Percentiles rank a stretch among this genome's conserved stretches.
phyloP scores from a whole-genome alignment of 2,797 vertebrate genomes.

The Danio jaintianensis region DNA sequence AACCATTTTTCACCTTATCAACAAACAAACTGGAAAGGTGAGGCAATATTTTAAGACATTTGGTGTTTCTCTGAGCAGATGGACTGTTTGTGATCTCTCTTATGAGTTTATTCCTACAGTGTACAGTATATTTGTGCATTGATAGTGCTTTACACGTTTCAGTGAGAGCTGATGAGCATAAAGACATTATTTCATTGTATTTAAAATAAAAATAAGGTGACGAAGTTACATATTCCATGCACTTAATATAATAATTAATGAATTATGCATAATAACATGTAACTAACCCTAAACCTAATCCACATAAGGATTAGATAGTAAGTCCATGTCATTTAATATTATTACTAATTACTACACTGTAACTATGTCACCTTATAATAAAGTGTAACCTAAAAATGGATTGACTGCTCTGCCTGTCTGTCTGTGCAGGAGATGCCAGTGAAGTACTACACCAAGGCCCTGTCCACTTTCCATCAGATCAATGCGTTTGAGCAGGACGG shows the following conservation, averaged over 20 bases:
- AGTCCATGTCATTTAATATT: too few relatives aligned
- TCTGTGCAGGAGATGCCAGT: slow-evolving; percentile 79
- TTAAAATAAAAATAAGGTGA: too few relatives aligned
- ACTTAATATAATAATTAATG: too few relatives aligned
- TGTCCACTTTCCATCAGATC: slow-evolving; percentile 91
- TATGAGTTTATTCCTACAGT: neutral
- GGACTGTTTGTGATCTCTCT: neutral
- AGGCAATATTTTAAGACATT: neutral
- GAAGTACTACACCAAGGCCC: slow-evolving; percentile 81
- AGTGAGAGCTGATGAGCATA: neutral
- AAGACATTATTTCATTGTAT: neutral
- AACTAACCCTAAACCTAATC: too few relatives aligned
- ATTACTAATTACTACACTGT: too few relatives aligned
- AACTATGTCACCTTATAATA: too few relatives aligned
- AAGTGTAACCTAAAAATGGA: too few relatives aligned
- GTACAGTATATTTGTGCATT: neutral
- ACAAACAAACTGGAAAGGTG: slow-evolving; percentile 90
- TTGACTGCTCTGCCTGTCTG: neutral
- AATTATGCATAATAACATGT: too few relatives aligned
- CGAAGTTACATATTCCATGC: too few relatives aligned
- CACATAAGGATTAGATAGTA: too few relatives aligned
- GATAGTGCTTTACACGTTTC: neutral
- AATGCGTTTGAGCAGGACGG: slow-evolving; percentile 91
- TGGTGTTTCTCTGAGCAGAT: neutral
- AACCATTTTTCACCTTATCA: slow-evolving; percentile 86